Base-by-base conservation (phyloP, 2,113 vertebrate genomes). In the Halichoerus grypus region DNA sequence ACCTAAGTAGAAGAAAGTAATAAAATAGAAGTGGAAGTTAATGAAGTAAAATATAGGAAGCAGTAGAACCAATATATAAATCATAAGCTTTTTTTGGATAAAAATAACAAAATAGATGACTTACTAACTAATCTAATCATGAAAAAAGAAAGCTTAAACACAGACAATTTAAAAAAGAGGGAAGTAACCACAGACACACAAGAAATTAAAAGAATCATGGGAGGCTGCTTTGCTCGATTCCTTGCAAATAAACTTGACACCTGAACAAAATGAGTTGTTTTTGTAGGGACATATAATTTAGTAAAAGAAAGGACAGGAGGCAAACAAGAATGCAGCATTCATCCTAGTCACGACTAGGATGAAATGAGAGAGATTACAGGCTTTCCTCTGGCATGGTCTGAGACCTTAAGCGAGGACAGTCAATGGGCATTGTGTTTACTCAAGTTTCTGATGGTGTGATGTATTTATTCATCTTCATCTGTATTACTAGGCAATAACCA, bases 91-190 rank as follows among this genome's bases (percentile, higher is more conserved):
- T 92, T 71, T 88, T 61, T 67, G 36, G 42, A 57, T 63, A 69
- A 97, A 96, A 87, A 88, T 88, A 86, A 77, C 76, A 91, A 90
- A 95, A 65, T 19, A 88, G 81, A 49, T 93, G 5, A 77, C 77
- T 95, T 86, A 1, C 53, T 65, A 94, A 72, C 24, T 86, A 96
- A 80, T 51, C 14, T 63, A 86, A 82, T 61, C 67, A 79, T 21
- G 36, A 90, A 77, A 88, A 94, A 89, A 69, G 31, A 71, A 83
- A 82, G 16, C 89, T 79, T 89, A 90, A 88, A 94, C 28, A 83
- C 72, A 46, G 3, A 69, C 84, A 83, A 93, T n/a, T 36, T 71
- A 42, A 95, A 83, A 95, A 72, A 84, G 12, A 87, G 7, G 14
- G 11, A 67, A 42, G 36, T 81, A 92, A 71, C 36, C 19, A 67